Evolutionary conservation across 2,113 vertebrate genomes (phyloP), one percentile per base, ranked within the genome.

Genomic region (Eupsittula cactorum): DNA sequence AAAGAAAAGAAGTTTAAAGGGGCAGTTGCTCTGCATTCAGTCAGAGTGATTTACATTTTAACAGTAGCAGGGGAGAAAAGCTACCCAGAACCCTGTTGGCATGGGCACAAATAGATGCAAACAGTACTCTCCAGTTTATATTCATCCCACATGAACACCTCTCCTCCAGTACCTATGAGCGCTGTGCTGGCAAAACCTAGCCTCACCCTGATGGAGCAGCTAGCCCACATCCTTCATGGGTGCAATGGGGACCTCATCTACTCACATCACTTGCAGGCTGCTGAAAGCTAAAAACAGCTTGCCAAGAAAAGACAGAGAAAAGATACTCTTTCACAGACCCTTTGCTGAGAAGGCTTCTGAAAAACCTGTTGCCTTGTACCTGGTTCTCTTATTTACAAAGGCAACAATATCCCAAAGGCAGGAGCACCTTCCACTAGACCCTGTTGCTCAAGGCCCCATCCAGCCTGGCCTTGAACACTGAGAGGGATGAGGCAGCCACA

Each of bases 381-480:
- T 57, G 0, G 0, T 29, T 37, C 16, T 83, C 13, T 0, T n/a
- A 28, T 28, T 77, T 70, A 65, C 1, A 2, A 25, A 41, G 12
- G 24, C 27, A 65, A 18, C 15, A 44, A 33, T 9, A 10, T 42
- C 25, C 17, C 17, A 12, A 10, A 27, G 33, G 12, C 24, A 71
- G 31, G 14, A 15, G 28, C 33, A 31, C 6, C 16, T 63, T 57
- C 21, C 37, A 29, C 7, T 18, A 27, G 9, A 57, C 2, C 33
- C 59, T 31, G 9, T 27, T 82, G 55, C 46, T 78, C 31, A 27
- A 37, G 42, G 9, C 6, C 13, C 20, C 11, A 16, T 31, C 31
- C 47, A 71, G 1, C 18, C 47, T 11, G 10, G 31, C 28, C 55
- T 9, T 35, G 27, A 71, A 49, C 21, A 19, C 2, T 63, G 44